Conservation (phyloP, 2,797 vertebrate genomes). For the Heliangelus exortis region DNA sequence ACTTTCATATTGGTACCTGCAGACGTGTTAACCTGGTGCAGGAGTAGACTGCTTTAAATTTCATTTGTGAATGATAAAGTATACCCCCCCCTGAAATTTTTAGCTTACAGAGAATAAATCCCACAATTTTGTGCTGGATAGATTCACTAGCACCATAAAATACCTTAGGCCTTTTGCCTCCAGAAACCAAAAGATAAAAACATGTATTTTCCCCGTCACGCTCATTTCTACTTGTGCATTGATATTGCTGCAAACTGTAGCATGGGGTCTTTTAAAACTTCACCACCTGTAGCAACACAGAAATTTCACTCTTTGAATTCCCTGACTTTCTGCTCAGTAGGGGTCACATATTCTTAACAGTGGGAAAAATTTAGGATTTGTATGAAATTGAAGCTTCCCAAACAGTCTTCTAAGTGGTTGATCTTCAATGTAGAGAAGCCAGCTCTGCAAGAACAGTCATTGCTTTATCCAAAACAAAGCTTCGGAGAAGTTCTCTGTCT, state of each 20-base stretch:
- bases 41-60: neutral
- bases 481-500: neutral
- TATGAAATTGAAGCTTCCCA: neutral
- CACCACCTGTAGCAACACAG: neutral
- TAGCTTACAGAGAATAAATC: neutral
- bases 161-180: neutral
- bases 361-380: neutral
- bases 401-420: neutral
- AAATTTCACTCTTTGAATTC: neutral
- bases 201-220: rapidly evolving
- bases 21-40: constrained; percentile 8
- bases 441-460: neutral
- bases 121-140: neutral
- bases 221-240: neutral
- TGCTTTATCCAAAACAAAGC: neutral
- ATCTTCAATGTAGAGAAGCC: neutral
- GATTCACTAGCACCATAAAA: neutral
- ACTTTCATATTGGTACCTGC: neutral
- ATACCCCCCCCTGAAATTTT: neutral
- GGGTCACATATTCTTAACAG: rapidly evolving
- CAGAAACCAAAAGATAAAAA: neutral
- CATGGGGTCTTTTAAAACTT: neutral
- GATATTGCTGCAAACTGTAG: neutral
- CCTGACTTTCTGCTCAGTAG: neutral
- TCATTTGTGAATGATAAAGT: neutral